phyloP scores from a whole-genome alignment of 2,797 vertebrate species.

The Ceryle rudis region DNA sequence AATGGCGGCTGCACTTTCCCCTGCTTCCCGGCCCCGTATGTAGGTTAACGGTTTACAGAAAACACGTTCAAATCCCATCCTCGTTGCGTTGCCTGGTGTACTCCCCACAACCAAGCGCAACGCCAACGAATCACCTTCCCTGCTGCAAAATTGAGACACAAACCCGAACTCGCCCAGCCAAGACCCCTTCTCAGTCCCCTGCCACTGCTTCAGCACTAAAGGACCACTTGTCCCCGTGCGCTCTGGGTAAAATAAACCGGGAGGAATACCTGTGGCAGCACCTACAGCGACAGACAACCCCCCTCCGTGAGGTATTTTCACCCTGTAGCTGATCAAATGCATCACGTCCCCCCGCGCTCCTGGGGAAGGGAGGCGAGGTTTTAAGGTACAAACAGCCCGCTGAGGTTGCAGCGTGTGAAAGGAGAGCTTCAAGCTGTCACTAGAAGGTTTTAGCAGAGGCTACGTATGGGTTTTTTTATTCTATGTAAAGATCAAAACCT shows the following conservation, averaged over 20 bases:
- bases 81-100: neutral
- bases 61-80: neutral
- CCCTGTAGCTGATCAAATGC: fast-evolving
- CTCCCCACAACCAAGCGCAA: neutral
- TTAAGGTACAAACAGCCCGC: neutral
- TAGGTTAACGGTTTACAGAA: neutral
- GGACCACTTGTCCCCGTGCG: neutral
- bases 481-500: conserved; percentile 45
- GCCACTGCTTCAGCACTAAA: fast-evolving
- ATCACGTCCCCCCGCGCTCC: neutral
- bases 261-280: neutral
- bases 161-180: neutral
- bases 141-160: fast-evolving
- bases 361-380: neutral
- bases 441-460: neutral
- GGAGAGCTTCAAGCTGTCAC: neutral
- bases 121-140: neutral
- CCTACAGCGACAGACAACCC: neutral
- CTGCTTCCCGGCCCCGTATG: neutral
- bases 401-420: neutral
- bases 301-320: neutral
- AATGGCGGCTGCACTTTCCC: neutral
- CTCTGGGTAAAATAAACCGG: neutral
- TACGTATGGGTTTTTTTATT: neutral
- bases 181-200: neutral